These are phyloP conservation scores for Saccopteryx bilineata DNA, from an alignment of 2,113 vertebrate species.

Conservation along the genomic window DNA sequence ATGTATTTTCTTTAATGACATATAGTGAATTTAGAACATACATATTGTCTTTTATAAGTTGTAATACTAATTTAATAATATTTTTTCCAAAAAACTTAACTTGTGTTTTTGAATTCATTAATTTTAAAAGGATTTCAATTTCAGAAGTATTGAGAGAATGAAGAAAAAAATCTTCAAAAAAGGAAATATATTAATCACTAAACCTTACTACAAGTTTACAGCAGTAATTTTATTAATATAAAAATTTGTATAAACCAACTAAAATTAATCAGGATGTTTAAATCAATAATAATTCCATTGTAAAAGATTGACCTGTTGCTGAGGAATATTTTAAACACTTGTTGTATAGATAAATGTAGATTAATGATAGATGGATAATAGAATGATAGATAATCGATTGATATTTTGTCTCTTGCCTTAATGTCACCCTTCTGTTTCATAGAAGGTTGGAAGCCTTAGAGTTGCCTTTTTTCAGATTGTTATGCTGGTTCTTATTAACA, in stretches of 20 bases:
- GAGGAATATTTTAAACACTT: neutral
- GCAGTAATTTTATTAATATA: neutral
- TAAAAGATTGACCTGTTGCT: neutral
- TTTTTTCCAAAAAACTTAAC: neutral
- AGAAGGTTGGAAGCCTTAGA: neutral
- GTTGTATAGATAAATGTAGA: too few species aligned
- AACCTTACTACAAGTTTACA: neutral
- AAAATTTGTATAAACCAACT: conserved; percentile 1
- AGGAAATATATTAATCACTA: neutral
- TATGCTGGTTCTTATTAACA: neutral
- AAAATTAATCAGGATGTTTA: neutral
- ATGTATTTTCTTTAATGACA: neutral
- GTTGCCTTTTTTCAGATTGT: neutral
- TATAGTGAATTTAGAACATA: neutral
- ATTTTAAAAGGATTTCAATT: neutral
- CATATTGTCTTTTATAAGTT: neutral
- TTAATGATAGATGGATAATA: neutral
- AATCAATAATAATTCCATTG: neutral
- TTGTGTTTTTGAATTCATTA: neutral
- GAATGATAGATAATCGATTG: neutral
- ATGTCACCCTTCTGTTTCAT: neutral
- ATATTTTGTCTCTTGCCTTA: neutral
- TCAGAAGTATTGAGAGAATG: conserved; percentile 16
- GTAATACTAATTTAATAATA: neutral
- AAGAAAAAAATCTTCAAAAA: neutral